Base-by-base conservation (phyloP, 1,140 invertebrate species). In the Berghia stephanieae region DNA sequence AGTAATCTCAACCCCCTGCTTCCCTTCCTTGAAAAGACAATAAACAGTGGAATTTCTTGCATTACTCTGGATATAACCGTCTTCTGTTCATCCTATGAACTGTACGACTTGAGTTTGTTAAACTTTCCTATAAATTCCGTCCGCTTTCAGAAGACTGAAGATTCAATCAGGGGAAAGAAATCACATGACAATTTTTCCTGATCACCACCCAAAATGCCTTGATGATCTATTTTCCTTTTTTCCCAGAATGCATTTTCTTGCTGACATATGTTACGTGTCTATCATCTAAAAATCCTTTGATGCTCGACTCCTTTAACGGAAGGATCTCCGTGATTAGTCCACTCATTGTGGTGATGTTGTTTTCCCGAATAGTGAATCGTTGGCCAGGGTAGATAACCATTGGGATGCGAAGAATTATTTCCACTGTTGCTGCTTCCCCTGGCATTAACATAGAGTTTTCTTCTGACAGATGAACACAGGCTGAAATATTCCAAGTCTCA, bases 311-410 rank as follows among this genome's bases (percentile, higher is more conserved):
- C 8, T 73, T 57, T 13, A 73, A 34, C 43, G 83, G 82, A 40
- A 88, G 77, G 68, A 95, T 89, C 84, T 94, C 93, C 0, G 96
- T 96, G 5, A 98, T 92, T 5, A 99, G 95, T 66, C 97, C 97
- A 16, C 96, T 98, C 75, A 96, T 95, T 40, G 97, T 82, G 0
- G 97, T 98, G 3, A 92, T 83, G 21, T 87, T 81, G 75, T 95
- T 96, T 88, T 96, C 93, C 83, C 97, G 92, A 34, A 99, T 87
- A 0, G 97, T 98, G 84, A 99, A 99, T 66, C 95, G 92, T 84
- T 96, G 95, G 6, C 96, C 96, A 84, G 94, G 91, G 87, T 96
- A 95, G 77, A 96, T 86, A 5, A 97, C 95, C 96, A 98, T 97
- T 10, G 95, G 95, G 84, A 94, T 94, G 36, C 94, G 89, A n/a